These are phyloP conservation scores for Podarcis lilfordi DNA, from an alignment of 2,797 vertebrate species.

Conservation along the genomic window DNA sequence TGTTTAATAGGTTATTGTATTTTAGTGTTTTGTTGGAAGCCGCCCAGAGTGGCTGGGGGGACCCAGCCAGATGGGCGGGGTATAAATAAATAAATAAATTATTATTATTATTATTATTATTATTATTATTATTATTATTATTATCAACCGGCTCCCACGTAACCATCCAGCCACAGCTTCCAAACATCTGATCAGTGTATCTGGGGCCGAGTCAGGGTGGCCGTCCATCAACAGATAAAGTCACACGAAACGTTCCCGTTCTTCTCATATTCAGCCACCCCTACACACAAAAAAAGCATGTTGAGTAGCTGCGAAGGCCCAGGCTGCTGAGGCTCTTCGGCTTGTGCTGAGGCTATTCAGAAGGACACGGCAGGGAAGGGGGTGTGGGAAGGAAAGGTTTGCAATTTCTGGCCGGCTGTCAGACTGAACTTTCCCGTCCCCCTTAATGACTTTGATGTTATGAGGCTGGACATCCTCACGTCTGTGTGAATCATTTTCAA, in stretches of 20 bases:
- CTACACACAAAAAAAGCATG: neutral
- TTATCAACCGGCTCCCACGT: no score
- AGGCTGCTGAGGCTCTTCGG: neutral
- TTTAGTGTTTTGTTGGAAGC: no score
- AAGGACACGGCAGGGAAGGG: slow-evolving; percentile 64
- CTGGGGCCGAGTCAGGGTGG: no score
- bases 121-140: no score
- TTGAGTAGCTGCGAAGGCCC: neutral
- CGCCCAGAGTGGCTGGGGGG: no score
- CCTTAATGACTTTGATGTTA: slow-evolving; percentile 85
- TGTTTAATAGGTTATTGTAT: no score
- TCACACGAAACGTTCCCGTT: neutral
- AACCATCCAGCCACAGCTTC: no score
- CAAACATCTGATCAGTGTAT: no score
- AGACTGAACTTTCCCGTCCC: slow-evolving; percentile 71
- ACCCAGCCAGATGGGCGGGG: no score
- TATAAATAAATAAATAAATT: no score
- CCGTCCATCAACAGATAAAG: no score
- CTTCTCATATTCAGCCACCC: neutral
- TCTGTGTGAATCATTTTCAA: slow-evolving; percentile 92
- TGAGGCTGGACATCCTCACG: slow-evolving; percentile 88
- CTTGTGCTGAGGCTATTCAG: slow-evolving; percentile 18
- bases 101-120: no score
- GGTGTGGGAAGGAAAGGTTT: slow-evolving; percentile 24
- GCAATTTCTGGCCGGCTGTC: slow-evolving; percentile 71